Conservation (phyloP, 2,888 invertebrate genomes). For the Microplitis deprimator region DNA sequence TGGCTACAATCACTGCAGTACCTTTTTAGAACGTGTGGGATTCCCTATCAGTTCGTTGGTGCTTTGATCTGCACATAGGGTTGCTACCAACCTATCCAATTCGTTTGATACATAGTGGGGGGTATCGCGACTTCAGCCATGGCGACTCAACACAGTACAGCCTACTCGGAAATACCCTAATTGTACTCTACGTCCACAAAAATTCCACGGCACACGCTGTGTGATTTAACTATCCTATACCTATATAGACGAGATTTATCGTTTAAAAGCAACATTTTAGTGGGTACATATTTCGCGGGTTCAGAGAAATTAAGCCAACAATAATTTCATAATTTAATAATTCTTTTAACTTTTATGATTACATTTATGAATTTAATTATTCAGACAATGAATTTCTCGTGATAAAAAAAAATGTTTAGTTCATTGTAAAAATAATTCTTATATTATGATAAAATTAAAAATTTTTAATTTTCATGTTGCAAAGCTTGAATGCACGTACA, state of each 20-base stretch:
- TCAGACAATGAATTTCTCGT: too few species aligned
- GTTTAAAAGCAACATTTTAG: neutral
- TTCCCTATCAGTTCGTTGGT: constrained; percentile 43
- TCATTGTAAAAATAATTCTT: too few species aligned
- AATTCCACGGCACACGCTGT: constrained; percentile 6
- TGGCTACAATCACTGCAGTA: constrained; percentile 14
- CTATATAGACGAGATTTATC: neutral
- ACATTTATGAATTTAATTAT: too few species aligned
- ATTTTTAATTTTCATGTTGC: too few species aligned
- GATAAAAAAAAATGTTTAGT: too few species aligned
- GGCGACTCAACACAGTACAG: constrained; percentile 51
- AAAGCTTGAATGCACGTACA: too few species aligned
- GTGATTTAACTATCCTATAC: constrained; percentile 7
- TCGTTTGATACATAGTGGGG: constrained; percentile 41
- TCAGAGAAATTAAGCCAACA: neutral
- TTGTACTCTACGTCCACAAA: constrained; percentile 23
- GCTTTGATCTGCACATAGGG: constrained; percentile 30
- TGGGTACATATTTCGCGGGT: neutral
- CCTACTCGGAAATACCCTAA: constrained; percentile 45
- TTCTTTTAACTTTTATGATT: neutral
- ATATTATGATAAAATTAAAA: too few species aligned
- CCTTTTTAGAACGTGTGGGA: constrained; percentile 38
- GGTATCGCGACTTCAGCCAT: constrained; percentile 43
- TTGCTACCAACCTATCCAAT: constrained; percentile 41
- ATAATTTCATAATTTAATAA: neutral